Evolutionary conservation across 1,140 invertebrate genomes (phyloP), one percentile per base, ranked within the genome.

Genomic region (Globodera ellingtonae): DNA sequence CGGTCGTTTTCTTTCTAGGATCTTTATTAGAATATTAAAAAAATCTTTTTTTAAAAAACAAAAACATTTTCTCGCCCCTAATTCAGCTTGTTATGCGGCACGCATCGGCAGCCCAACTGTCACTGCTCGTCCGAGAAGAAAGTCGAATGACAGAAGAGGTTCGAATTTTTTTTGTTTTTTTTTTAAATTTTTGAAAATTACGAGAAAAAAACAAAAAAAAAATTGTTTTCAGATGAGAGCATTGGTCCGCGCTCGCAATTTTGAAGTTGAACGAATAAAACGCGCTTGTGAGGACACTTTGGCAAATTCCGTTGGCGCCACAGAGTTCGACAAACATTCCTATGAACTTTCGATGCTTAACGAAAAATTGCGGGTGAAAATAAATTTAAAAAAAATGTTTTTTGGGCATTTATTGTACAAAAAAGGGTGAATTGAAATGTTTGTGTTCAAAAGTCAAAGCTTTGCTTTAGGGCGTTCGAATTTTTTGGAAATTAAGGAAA

Each of bases 301-400:
- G 10, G 46, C 67, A 15, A 9, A 44, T 6, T 35, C 67, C 0
- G 24, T 47, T 35, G 67, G 35, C n/a, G 66, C 66, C n/a, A 18
- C 66, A 8, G 67, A 70, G 3, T 70, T 70, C 9, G 67, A 47
- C n/a, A 70, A 70, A 44, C 67, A 44, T 35, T 70, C 67, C 24
- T 70, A 70, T 35, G 67, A 70, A 70, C 10, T 70, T 35, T 70
- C 67, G 46, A 70, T 70, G 67, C 67, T 70, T n/a, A 70, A 70
- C 67, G 21, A 70, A 47, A 70, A 70, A 70, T 70, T 70, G 35
- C 24, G 67, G 67, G 67, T 70, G 4, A 35, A 15, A 24, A 35
- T 46, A 46, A 44, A 18, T 44, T 70, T 70, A n/a, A 69, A 69
- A 69, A 69, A 52, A 52, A 52, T n/a, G n/a, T n/a, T n/a, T n/a